phyloP scores from a whole-genome alignment of 2,113 vertebrate genomes.

The Etia nguti region DNA sequence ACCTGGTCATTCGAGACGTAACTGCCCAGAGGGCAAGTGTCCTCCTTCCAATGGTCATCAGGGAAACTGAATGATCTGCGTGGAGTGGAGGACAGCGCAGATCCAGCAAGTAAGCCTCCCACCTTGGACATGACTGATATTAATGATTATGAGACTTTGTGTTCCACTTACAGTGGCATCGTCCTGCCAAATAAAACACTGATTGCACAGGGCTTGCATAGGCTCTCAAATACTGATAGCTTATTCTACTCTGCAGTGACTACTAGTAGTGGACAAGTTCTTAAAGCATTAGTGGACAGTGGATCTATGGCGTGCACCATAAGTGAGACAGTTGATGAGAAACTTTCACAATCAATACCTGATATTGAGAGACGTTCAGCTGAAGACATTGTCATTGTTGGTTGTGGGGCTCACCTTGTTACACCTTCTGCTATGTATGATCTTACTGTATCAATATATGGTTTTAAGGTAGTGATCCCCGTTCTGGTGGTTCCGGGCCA shows the following conservation, averaged over 20 bases:
- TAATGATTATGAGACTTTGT: neutral
- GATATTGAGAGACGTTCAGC: neutral
- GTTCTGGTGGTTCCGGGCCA: neutral
- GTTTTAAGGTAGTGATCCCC: neutral
- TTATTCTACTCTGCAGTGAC: no score
- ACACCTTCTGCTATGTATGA: neutral
- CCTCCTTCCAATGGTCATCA: neutral
- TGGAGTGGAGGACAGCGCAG: conserved; percentile 1
- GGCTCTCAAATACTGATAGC: neutral
- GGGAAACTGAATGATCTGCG: conserved; percentile 21
- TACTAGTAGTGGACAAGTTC: neutral
- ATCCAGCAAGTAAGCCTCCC: neutral
- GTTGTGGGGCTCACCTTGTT: neutral
- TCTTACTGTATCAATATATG: neutral
- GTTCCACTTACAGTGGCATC: neutral
- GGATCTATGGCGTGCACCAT: neutral
- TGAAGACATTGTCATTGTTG: neutral
- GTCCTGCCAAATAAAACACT: neutral
- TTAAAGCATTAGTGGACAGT: conserved; percentile 37
- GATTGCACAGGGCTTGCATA: neutral
- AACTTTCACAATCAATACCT: neutral
- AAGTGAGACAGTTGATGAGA: neutral
- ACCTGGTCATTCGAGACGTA: neutral
- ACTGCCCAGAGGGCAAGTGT: neutral
- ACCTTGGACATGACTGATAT: neutral